Conservation (phyloP, 2,113 vertebrate species). For the Pantherophis guttatus region DNA sequence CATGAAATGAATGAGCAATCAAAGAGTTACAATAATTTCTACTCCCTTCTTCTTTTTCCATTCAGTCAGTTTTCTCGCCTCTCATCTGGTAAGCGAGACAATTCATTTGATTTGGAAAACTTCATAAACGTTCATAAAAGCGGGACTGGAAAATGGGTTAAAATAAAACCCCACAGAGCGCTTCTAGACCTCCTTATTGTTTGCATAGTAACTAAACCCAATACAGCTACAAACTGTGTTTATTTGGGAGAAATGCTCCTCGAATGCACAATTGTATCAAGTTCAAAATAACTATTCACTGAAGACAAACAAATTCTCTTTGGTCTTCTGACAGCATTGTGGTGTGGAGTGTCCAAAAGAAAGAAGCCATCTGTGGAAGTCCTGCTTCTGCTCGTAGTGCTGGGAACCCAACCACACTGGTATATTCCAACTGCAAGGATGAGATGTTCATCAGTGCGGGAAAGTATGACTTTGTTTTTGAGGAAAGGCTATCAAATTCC, state of each 20-base stretch:
- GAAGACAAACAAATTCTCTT: background rate
- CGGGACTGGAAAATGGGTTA: background rate
- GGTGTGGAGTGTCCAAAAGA: slow-evolving; percentile 80
- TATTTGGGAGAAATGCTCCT: background rate
- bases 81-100: background rate
- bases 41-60: background rate
- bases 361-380: slow-evolving; percentile 81
- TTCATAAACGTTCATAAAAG: background rate
- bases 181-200: background rate
- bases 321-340: slow-evolving; percentile 73
- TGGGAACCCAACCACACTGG: slow-evolving; percentile 67
- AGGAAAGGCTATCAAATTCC: background rate
- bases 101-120: background rate
- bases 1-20: background rate
- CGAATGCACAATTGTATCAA: background rate
- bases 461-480: slow-evolving; percentile 68
- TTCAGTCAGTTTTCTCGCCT: background rate
- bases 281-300: background rate
- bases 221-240: background rate
- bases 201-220: background rate
- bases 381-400: slow-evolving; percentile 71
- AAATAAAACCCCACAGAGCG: background rate
- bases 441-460: slow-evolving; percentile 84
- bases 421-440: slow-evolving; percentile 74
- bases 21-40: background rate